Evolutionary conservation across 1,140 invertebrate species (phyloP), one percentile per base, ranked within the genome.

Genomic region (Euwallacea similis): DNA sequence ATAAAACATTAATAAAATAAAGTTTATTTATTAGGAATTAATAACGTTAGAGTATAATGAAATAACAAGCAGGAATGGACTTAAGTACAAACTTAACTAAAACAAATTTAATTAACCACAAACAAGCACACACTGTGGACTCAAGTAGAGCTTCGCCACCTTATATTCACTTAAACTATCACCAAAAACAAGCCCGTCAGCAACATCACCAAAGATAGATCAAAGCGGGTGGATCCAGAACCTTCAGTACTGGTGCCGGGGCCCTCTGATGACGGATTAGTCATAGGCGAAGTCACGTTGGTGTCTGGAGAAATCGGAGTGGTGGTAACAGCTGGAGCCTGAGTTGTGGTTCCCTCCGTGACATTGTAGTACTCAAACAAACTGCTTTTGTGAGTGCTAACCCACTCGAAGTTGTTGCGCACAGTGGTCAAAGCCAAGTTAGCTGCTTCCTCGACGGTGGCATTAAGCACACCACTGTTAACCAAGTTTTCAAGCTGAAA

Each of bases 391-490:
- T 61, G 62, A 6, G 59, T 66, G 10, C 33, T 44, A 7, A 67
- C 64, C 71, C 71, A 72, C 6, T 66, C 55, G 6, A 67, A 10
- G 42, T 72, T 72, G 13, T 15, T 62, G 21, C 44, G 33, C n/a
- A 44, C 64, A 41, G 55, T 8, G 2, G 42, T 54, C 44, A 66
- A 11, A 33, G 64, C 71, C 7, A 33, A 13, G 21, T 55, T 54
- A 0, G 64, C 64, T 7, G 44, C 43, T 43, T 72, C 64, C 11
- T 67, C 13, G 7, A 62, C 8, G 11, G 71, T 69, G 8, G 50
- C 56, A 43, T 66, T 66, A 7, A 62, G 6, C 9, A 41, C 42
- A 7, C 10, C 41, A 33, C 50, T 55, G 41, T 16, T 21, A 33
- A 50, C 56, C 10, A 71, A 54, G 11, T 42, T 62, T 50, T 62